Evolutionary conservation across 2,113 vertebrate genomes (phyloP), one percentile per base, ranked within the genome.

Genomic region (Erythrocercus mccallii): DNA sequence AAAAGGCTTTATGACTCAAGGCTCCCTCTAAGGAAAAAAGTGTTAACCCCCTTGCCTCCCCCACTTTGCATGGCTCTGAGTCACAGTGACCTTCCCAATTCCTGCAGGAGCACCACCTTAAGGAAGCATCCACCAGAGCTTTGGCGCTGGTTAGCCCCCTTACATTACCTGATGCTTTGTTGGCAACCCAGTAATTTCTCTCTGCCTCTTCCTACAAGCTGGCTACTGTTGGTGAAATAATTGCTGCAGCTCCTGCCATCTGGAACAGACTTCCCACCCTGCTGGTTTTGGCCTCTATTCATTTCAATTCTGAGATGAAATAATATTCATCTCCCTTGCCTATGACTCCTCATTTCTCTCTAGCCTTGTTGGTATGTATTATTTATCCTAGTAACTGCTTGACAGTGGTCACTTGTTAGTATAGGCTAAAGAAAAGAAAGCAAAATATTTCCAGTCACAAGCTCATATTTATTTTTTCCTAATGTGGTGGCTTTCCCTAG

Each of bases 201-300:
- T 84, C 51, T 93, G 76, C 69, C 72, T 92, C 45, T 90, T 90
- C 80, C 69, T 62, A 37, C 90, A 94, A 88, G 57, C 92, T 94
- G 93, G 76, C 94, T 96, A 94, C 82, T 84, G 93, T 88, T 96
- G 94, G 88, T 96, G 88, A 57, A 95, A 92, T 17, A 85, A 81
- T 78, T 93, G 94, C 90, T 92, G 90, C 90, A 92, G 94, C 53
- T 95, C 70, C 61, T 90, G 95, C 93, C 94, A 92, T 96, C 93
- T 97, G 95, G 95, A 97, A 92, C 82, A 94, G 64, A 19, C 94
- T 96, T 81, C 86, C 83, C 61, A 97, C 65, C 93, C 94, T 86
- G 92, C 95, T 96, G 95, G 81, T 92, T 96, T 93, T 95, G 96
- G 94, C 72, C 92, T 96, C 80, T 56, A 44, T 35, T 96, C 61